A percentile compares a stretch with the other conserved stretches of the same genome.
These are phyloP conservation scores for Podarcis raffonei DNA, from an alignment of 2,113 vertebrate species.

Conservation along the genomic window DNA sequence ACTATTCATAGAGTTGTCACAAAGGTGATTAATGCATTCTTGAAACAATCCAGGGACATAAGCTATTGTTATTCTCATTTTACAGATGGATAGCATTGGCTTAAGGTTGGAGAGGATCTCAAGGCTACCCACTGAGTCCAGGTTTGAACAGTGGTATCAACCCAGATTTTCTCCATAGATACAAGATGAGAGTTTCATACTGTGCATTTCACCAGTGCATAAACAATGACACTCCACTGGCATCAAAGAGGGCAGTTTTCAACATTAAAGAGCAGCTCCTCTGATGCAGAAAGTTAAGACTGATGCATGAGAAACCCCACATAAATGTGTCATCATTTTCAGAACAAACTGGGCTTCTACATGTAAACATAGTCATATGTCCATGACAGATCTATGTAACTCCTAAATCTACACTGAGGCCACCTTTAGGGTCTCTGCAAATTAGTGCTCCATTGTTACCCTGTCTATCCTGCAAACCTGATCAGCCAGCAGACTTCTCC, in stretches of 20 bases:
- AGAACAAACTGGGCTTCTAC: slow-evolving; percentile 50
- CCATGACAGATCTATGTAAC: slow-evolving; percentile 29
- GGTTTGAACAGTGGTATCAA: background rate
- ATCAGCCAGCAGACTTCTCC: background rate
- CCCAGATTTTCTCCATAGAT: background rate
- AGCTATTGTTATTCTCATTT: background rate
- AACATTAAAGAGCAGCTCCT: background rate
- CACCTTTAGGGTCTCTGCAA: background rate
- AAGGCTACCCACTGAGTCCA: background rate
- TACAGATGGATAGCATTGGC: background rate
- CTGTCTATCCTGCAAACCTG: slow-evolving; percentile 3
- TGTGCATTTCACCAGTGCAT: background rate
- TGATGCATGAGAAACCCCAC: slow-evolving; percentile 11
- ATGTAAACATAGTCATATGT: slow-evolving; percentile 45
- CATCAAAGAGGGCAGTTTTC: background rate
- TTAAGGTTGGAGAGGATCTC: background rate
- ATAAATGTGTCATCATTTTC: slow-evolving; percentile 50
- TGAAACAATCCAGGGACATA: background rate
- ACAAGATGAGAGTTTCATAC: background rate
- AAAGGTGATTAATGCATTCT: background rate
- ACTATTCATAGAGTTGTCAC: background rate
- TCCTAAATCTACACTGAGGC: background rate
- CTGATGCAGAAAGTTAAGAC: background rate
- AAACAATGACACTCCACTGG: background rate
- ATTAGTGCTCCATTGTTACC: background rate